These are phyloP conservation scores for Pardosa pseudoannulata DNA, from an alignment of 2,888 invertebrate species.

Conservation along the genomic window DNA sequence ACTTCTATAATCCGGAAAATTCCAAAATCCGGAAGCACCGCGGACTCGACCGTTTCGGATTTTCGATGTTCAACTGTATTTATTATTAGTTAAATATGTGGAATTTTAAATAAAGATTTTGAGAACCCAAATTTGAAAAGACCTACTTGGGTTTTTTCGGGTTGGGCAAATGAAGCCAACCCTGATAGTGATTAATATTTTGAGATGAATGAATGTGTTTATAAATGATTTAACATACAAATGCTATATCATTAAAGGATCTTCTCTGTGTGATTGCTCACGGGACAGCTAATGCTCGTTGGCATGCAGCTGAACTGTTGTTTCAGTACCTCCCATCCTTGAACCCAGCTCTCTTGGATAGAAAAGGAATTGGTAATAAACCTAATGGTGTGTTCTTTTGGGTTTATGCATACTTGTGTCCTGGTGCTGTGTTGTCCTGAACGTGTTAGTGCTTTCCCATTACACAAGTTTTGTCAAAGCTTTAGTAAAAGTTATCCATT, in stretches of 20 bases:
- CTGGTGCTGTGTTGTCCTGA: slow-evolving; percentile 36
- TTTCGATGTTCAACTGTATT: no score
- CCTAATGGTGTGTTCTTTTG: slow-evolving; percentile 72
- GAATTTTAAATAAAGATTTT: no score
- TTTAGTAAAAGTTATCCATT: no score
- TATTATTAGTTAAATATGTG: no score
- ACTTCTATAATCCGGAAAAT: no score
- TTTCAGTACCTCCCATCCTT: slow-evolving; percentile 99
- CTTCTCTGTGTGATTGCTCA: slow-evolving; percentile 96
- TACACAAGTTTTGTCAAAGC: background rate
- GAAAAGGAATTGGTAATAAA: slow-evolving; percentile 80
- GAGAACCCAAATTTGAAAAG: no score
- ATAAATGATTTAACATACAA: background rate
- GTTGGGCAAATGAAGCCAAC: no score
- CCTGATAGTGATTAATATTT: background rate
- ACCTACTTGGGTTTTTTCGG: no score
- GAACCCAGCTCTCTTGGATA: slow-evolving; percentile 93
- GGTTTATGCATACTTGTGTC: slow-evolving; percentile 50
- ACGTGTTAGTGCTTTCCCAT: background rate
- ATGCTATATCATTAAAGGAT: slow-evolving; percentile 80
- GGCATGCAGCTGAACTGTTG: slow-evolving; percentile 96
- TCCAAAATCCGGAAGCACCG: no score
- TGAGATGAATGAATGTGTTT: background rate
- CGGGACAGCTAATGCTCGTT: slow-evolving; percentile 93
- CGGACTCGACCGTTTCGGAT: no score